Percentiles rank a stretch among this genome's conserved stretches.
These are phyloP conservation scores for Hippocampus barbouri DNA, from an alignment of 2,113 vertebrate genomes.

Conservation along the genomic window DNA sequence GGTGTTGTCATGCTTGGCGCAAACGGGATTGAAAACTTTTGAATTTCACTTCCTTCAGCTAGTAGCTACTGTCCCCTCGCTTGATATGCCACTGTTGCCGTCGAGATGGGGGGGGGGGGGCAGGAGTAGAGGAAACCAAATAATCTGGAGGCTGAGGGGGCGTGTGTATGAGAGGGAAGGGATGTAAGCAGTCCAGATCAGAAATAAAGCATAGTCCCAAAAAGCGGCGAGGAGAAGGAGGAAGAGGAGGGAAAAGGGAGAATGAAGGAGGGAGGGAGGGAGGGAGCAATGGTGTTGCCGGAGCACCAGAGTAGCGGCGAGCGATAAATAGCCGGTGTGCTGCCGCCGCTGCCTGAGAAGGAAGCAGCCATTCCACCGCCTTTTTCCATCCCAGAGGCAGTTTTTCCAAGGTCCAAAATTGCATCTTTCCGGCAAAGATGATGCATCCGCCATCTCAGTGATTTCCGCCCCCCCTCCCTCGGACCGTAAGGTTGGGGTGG, in stretches of 20 bases:
- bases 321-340: not conserved
- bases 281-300: slow-evolving; percentile 50
- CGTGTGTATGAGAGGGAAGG: not conserved
- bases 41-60: not conserved
- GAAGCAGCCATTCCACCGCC: not conserved
- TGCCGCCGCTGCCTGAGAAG: slow-evolving; percentile 17
- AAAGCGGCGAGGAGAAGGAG: slow-evolving; percentile 36
- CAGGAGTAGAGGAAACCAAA: slow-evolving; percentile 5
- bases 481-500: slow-evolving; percentile 25
- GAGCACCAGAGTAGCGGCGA: slow-evolving; percentile 33
- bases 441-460: slow-evolving; percentile 71
- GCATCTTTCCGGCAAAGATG: slow-evolving; percentile 58
- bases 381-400: slow-evolving; percentile 19
- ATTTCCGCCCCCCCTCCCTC: slow-evolving; percentile 55
- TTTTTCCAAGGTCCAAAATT: slow-evolving; percentile 6
- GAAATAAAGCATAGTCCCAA: slow-evolving; percentile 68
- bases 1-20: too few species aligned
- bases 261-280: slow-evolving; percentile 32
- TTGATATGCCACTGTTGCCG: not conserved
- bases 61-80: not conserved
- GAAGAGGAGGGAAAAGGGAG: slow-evolving; percentile 36
- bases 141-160: not conserved
- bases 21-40: not conserved
- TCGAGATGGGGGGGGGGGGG: too few species aligned
- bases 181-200: slow-evolving; percentile 61